A percentile compares a stretch with the other conserved stretches of the same genome.
Evolutionary conservation across 2,888 invertebrate genomes (phyloP).

Genomic region (Leptinotarsa tumamoca): DNA sequence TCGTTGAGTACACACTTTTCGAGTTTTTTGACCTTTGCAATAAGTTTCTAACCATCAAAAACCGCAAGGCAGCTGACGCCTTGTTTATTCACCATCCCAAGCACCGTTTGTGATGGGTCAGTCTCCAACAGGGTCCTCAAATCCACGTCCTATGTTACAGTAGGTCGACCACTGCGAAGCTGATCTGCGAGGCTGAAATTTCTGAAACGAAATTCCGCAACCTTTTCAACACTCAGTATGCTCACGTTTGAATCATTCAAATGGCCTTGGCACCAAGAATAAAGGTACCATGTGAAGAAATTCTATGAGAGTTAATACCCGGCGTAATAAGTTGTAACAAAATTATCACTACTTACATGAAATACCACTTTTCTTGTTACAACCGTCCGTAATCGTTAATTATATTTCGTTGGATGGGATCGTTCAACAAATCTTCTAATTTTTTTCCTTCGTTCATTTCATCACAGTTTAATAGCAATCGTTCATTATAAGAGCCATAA

Average conservation of each 20-base stretch:
- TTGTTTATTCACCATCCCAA: too few relatives aligned
- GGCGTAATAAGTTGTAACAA: background rate
- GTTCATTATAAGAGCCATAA: conserved; percentile 31
- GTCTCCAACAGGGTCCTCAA: too few relatives aligned
- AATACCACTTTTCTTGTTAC: conserved; percentile 14
- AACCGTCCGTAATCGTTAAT: conserved; percentile 10
- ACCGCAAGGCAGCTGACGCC: too few relatives aligned
- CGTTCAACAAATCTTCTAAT: conserved; percentile 16
- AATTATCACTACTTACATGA: conserved; percentile 19
- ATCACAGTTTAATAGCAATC: conserved; percentile 27
- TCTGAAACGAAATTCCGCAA: too few relatives aligned
- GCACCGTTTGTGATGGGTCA: too few relatives aligned
- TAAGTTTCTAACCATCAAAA: too few relatives aligned
- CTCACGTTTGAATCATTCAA: background rate
- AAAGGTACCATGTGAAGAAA: background rate
- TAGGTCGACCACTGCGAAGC: too few relatives aligned
- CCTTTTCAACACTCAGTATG: too few relatives aligned
- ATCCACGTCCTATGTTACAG: too few relatives aligned
- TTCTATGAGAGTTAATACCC: background rate
- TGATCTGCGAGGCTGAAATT: too few relatives aligned
- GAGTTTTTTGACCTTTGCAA: too few relatives aligned
- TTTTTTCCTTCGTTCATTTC: conserved; percentile 1
- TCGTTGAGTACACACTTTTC: too few relatives aligned
- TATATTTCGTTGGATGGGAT: conserved; percentile 19
- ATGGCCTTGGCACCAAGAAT: background rate